These are phyloP conservation scores for Apamea epomidion DNA, from an alignment of 2,888 invertebrate genomes.

Conservation along the genomic window DNA sequence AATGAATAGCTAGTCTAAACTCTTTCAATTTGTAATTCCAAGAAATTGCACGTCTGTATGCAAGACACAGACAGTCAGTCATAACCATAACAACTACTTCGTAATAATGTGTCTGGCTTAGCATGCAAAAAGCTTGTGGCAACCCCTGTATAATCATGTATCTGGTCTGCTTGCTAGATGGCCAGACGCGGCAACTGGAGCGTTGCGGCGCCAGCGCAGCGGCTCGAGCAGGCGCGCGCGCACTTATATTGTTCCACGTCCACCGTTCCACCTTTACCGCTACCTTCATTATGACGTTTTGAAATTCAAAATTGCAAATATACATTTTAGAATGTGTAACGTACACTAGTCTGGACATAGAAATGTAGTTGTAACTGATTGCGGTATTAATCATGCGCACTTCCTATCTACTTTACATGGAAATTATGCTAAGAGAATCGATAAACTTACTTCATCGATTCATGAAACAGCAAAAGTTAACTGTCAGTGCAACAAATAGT, in stretches of 20 bases:
- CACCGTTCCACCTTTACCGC: conserved; percentile 75
- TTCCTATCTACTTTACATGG: conserved; percentile 60
- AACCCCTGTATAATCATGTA: conserved; percentile 62
- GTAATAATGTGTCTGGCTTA: conserved; percentile 59
- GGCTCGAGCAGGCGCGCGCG: conserved; percentile 70
- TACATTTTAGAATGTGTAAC: conserved; percentile 70
- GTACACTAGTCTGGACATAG: conserved; percentile 65
- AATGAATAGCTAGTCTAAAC: conserved; percentile 29
- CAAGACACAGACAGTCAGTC: conserved; percentile 53
- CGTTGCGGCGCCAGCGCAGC: conserved; percentile 85
- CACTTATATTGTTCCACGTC: conserved; percentile 75
- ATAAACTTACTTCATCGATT: conserved; percentile 30
- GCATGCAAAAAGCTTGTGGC: conserved; percentile 61
- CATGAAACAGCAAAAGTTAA: conserved; percentile 6
- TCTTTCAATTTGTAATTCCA: conserved; percentile 36
- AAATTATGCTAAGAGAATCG: conserved; percentile 44
- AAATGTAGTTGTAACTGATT: conserved; percentile 66
- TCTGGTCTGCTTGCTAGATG: conserved; percentile 71
- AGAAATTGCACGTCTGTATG: conserved; percentile 47
- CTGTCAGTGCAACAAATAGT: background rate
- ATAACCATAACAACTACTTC: conserved; percentile 53
- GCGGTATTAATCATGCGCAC: too few relatives aligned
- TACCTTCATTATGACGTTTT: conserved; percentile 75
- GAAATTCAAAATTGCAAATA: conserved; percentile 82
- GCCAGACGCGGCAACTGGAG: conserved; percentile 82